Evolutionary conservation across 2,888 invertebrate genomes (phyloP).

Genomic region (Empis stercorea): DNA sequence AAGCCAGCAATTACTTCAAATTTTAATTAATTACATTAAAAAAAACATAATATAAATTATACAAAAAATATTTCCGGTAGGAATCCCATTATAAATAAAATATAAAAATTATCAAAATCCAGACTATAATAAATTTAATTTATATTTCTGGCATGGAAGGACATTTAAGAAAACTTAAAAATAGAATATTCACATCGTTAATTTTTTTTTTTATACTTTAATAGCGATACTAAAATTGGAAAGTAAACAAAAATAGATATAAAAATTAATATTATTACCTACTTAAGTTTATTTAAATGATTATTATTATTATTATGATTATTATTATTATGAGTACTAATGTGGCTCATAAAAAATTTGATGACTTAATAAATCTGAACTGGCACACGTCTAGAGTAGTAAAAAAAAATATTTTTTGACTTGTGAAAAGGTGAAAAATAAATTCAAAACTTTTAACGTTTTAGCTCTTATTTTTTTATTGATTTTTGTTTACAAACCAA

Average conservation of each 20-base stretch:
- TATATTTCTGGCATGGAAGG: too few relatives aligned
- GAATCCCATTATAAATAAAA: too few relatives aligned
- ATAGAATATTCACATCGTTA: too few relatives aligned
- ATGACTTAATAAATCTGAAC: neutral
- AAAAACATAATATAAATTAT: too few relatives aligned
- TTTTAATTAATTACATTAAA: too few relatives aligned
- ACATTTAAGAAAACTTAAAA: too few relatives aligned
- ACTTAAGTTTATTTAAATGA: constrained; percentile 2
- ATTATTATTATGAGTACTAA: constrained; percentile 1
- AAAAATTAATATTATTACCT: constrained; percentile 1
- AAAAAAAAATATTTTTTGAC: neutral
- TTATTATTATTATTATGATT: constrained; percentile 1
- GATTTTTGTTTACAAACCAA: constrained; percentile 3
- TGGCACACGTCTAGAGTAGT: constrained; percentile 2
- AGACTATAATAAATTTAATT: too few relatives aligned
- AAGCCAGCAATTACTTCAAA: too few relatives aligned
- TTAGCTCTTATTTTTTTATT: constrained; percentile 1
- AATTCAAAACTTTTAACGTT: neutral
- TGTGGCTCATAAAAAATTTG: constrained; percentile 1
- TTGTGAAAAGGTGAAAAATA: neutral
- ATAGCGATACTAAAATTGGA: neutral
- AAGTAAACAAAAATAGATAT: neutral
- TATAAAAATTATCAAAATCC: too few relatives aligned
- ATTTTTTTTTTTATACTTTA: neutral
- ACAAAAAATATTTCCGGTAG: too few relatives aligned